Base-by-base conservation (phyloP, 2,888 invertebrate species). In the Athripsodes cinereus region DNA sequence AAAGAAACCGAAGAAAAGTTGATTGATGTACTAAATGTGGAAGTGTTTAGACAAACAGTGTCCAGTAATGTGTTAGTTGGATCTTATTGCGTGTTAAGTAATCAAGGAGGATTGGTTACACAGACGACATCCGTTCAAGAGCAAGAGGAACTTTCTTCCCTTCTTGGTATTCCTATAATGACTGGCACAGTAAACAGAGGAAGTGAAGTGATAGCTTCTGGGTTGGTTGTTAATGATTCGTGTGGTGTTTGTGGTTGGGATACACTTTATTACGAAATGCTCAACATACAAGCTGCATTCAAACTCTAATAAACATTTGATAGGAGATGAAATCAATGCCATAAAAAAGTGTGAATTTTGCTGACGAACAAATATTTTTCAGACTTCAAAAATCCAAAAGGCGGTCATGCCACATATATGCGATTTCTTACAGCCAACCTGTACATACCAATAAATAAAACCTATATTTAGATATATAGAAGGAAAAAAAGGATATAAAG, bases 161-260 rank as follows among this genome's bases (percentile, higher is more conserved):
- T 99, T 2, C 78, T 99, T 56, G 99, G 99, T 84, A 92, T 98
- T 22, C 97, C 97, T 0, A 76, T 98, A n/a, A 95, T 94, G 55
- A 95, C 98, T 0, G 98, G 98, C 34, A 98, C 98, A 16, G 90
- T 99, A 10, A 99, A 99, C 75, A 80, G 97, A 69, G 99, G 99
- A 55, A 96, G 96, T 68, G 95, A 97, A 66, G 92, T 98, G 0
- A 84, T 99, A 34, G 97, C 91, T 1, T 96, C 92, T 1, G 99
- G 99, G 1, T 83, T 94, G 81, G 94, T 97, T 1, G 96, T 95
- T 22, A 99, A 99, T 69, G 99, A 99, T 74, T 99, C 98, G 98
- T 86, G 88, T 66, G 92, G 96, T 2, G 98, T 99, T 76, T 94
- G 95, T 72, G 99, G 99, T 50, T 87, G 95, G 82, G 96, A 95